These are phyloP conservation scores for Spizaetus ornatus DNA, from an alignment of 2,113 vertebrate species.

Conservation along the genomic window DNA sequence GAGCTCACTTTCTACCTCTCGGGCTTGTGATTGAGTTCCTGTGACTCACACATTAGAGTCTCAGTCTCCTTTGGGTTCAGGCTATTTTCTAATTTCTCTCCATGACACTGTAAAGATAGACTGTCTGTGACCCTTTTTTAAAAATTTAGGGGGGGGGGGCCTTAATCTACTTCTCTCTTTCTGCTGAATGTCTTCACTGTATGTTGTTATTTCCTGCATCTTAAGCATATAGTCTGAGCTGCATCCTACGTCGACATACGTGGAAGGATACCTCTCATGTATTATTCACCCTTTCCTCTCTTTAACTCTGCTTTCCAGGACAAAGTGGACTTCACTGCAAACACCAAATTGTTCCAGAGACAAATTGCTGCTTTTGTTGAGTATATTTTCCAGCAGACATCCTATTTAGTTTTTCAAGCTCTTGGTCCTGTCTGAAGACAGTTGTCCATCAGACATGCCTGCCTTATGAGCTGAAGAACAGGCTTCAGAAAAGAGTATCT, in stretches of 20 bases:
- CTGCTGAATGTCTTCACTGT: neutral
- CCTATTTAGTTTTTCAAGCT: neutral
- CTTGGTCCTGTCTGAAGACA: neutral
- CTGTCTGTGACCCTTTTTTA: neutral
- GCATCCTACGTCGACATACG: neutral
- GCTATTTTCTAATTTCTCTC: neutral
- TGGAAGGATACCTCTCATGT: neutral
- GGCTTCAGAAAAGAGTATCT: neutral
- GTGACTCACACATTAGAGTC: slow-evolving; percentile 9
- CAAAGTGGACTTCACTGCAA: neutral
- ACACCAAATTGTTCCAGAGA: neutral
- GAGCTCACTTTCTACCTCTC: slow-evolving; percentile 1
- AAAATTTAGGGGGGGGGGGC: neutral
- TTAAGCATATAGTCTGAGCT: neutral
- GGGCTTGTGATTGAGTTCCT: neutral
- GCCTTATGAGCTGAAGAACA: neutral
- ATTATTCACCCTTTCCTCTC: neutral
- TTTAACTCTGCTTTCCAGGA: neutral
- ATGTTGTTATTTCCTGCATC: neutral
- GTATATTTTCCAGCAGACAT: neutral
- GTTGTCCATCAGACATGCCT: neutral
- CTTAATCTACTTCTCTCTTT: neutral
- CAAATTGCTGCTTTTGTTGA: neutral
- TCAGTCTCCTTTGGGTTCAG: neutral
- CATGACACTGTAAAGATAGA: neutral